Evolutionary conservation across 2,113 vertebrate genomes (phyloP).

Genomic region (Rhizomys pruinosus): DNA sequence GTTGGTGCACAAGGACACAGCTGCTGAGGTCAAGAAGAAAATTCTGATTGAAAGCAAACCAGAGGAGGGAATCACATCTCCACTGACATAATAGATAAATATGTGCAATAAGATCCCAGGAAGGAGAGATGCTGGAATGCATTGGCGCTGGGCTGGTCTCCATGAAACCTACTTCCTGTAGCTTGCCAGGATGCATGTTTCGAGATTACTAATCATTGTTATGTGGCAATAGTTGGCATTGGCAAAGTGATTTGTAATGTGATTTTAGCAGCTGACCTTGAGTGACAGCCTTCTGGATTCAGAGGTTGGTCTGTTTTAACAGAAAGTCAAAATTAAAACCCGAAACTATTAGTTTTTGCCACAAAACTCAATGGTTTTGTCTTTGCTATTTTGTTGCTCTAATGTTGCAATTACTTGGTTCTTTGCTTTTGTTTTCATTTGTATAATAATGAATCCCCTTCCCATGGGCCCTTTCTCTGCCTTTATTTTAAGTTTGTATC

Average conservation of each 20-base stretch:
- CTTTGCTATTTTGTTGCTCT: not conserved
- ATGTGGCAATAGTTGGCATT: not conserved
- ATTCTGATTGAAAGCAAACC: not conserved
- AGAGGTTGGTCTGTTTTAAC: not conserved
- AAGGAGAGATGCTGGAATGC: accelerated
- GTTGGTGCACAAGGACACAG: not conserved
- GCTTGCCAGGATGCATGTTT: accelerated
- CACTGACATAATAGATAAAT: not conserved
- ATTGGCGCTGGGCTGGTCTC: accelerated
- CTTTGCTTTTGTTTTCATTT: not conserved
- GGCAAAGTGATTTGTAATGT: not conserved
- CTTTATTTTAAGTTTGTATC: not conserved
- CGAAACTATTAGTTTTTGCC: not conserved
- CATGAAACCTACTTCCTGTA: not conserved
- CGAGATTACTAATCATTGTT: not conserved
- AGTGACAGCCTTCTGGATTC: not conserved
- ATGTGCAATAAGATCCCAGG: accelerated
- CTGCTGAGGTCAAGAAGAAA: not conserved
- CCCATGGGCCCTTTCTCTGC: not conserved
- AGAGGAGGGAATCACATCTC: not conserved
- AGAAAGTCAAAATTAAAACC: not conserved
- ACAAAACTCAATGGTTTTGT: not conserved
- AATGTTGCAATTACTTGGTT: too few species aligned
- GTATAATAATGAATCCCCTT: accelerated
- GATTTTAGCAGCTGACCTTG: not conserved